Conservation (phyloP, 2,888 invertebrate species). For the Nematopogon swammerdamellus region DNA sequence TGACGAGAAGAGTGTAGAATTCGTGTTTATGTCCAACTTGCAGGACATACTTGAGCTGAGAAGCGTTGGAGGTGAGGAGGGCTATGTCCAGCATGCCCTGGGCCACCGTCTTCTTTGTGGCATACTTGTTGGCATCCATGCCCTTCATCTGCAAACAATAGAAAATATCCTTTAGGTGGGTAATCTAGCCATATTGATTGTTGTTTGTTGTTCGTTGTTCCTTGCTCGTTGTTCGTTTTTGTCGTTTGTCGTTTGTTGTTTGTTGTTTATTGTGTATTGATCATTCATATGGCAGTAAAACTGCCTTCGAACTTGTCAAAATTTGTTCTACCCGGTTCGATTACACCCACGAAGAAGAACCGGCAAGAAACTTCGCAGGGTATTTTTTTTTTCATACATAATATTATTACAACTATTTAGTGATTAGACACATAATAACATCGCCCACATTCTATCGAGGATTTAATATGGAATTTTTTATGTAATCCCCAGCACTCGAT, state of each 20-base stretch:
- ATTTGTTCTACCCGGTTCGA: conserved; percentile 1
- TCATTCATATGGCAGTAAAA: too few species aligned
- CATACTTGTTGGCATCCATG: conserved; percentile 84
- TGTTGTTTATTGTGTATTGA: too few species aligned
- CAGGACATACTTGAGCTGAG: conserved; percentile 82
- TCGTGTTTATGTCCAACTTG: conserved; percentile 82
- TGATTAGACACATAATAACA: too few species aligned
- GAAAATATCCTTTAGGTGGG: not conserved
- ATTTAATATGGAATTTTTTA: too few species aligned
- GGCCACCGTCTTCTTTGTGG: conserved; percentile 89
- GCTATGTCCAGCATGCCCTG: conserved; percentile 91
- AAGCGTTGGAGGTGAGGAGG: conserved; percentile 82
- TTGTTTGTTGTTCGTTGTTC: not conserved
- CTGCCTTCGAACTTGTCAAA: conserved; percentile 1
- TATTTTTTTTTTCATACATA: too few species aligned
- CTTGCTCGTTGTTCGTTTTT: not conserved
- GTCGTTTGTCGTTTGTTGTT: not conserved
- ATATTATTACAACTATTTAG: too few species aligned
- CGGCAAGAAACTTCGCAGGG: too few species aligned
- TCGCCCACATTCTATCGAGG: too few species aligned
- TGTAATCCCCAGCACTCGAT: too few species aligned
- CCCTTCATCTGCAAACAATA: conserved; percentile 60
- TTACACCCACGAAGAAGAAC: too few species aligned
- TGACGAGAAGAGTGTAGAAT: conserved; percentile 79
- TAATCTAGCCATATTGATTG: not conserved